phyloP scores from a whole-genome alignment of 2,888 invertebrate species.

The Cryptus armator region DNA sequence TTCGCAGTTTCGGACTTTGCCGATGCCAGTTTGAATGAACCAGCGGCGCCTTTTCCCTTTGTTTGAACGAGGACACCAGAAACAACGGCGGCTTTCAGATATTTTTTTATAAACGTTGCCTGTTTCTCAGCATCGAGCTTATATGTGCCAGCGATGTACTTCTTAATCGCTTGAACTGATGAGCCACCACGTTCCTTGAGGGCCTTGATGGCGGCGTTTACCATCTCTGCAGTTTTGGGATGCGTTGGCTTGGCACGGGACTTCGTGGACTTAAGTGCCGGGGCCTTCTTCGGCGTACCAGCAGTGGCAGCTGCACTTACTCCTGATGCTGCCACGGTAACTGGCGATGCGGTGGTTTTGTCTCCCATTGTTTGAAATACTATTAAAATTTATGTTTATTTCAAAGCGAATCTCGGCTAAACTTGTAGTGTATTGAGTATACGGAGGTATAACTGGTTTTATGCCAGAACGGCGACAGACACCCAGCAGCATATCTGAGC shows the following conservation, averaged over 20 bases:
- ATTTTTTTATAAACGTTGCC: constrained; percentile 85
- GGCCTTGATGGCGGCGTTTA: constrained; percentile 86
- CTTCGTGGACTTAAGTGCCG: not conserved
- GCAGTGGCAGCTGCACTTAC: not conserved
- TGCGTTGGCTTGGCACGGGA: not conserved
- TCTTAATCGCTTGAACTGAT: constrained; percentile 87
- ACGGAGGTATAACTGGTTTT: not conserved
- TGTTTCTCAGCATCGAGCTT: constrained; percentile 87
- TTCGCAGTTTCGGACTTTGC: constrained; percentile 78
- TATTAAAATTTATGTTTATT: not conserved
- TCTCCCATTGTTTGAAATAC: not conserved
- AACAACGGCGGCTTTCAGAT: constrained; percentile 84
- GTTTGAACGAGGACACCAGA: constrained; percentile 86
- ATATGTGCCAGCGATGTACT: constrained; percentile 88
- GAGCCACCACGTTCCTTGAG: constrained; percentile 85
- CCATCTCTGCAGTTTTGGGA: constrained; percentile 84
- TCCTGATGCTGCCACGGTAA: not conserved
- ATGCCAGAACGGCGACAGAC: not conserved
- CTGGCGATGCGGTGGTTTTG: not conserved
- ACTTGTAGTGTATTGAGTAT: not conserved
- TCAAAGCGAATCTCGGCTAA: not conserved
- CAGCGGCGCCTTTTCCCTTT: constrained; percentile 81
- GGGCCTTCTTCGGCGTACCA: not conserved
- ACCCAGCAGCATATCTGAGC: constrained; percentile 12
- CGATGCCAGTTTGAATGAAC: constrained; percentile 65